Evolutionary conservation across 53 echinoderm and acorn worm genomes (phyloP).

Genomic region (Pentamera pediparva): DNA sequence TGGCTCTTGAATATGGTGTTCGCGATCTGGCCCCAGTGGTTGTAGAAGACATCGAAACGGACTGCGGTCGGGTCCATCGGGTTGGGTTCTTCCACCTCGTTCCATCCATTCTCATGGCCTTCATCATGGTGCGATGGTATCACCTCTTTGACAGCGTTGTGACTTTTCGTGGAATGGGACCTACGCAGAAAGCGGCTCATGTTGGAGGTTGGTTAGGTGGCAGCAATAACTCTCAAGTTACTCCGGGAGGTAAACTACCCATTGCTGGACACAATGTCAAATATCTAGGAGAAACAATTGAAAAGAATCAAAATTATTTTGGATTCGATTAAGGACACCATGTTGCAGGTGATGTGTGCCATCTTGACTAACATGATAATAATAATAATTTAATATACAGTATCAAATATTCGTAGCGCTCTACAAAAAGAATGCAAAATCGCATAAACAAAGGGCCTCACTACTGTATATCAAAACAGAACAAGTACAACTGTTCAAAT

Average conservation of each 20-base stretch:
- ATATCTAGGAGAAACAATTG: no score
- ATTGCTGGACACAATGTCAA: no score
- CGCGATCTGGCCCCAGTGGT: conserved; percentile 83
- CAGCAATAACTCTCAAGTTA: not conserved
- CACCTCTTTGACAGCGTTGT: conserved; percentile 1
- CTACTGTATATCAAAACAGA: no score
- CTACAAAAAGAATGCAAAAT: no score
- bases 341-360: no score
- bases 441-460: no score
- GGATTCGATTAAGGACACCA: no score
- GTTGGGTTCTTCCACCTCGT: conserved; percentile 20
- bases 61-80: conserved; percentile 38
- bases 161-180: not conserved
- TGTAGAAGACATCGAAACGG: conserved; percentile 79
- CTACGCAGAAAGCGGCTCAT: conserved; percentile 27
- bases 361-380: no score
- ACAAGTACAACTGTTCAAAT: no score
- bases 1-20: conserved; percentile 54
- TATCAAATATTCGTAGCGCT: no score
- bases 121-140: not conserved
- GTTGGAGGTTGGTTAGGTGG: not conserved
- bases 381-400: no score
- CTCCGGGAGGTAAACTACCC: not conserved
- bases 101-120: not conserved
- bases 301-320: no score